phyloP scores from a whole-genome alignment of 2,888 invertebrate genomes.

The Dendrolimus houi region DNA sequence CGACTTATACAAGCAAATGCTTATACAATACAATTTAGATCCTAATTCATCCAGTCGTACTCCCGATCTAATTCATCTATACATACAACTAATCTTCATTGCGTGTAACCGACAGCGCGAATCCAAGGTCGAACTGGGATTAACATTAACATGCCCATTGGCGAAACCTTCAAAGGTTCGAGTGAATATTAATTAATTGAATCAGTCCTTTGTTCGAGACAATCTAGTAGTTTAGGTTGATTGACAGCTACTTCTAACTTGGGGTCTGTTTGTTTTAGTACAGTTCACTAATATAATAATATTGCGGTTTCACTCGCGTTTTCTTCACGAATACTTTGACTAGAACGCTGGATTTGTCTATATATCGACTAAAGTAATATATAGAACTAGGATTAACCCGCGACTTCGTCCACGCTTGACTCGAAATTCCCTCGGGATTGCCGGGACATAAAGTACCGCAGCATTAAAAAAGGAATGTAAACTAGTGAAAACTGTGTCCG shows the following conservation, averaged over 20 bases:
- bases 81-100: not conserved
- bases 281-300: no score
- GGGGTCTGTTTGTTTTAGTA: not conserved
- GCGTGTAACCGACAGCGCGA: not conserved
- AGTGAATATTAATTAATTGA: conserved; percentile 9
- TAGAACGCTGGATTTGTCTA: no score
- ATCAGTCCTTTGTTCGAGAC: conserved; percentile 3
- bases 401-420: no score
- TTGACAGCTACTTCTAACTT: conserved; percentile 1
- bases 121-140: not conserved
- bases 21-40: not conserved
- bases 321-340: no score
- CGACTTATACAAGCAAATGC: no score
- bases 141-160: not conserved
- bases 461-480: no score
- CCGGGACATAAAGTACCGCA: no score
- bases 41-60: not conserved
- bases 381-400: no score
- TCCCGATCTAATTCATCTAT: not conserved
- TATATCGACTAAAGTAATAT: no score
- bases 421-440: no score
- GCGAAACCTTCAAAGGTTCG: conserved; percentile 1
- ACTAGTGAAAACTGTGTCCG: no score
- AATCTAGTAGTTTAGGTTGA: conserved; percentile 4
- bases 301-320: no score